Evolutionary conservation across 2,797 vertebrate genomes (phyloP).

Genomic region (Gymnothorax javanicus): DNA sequence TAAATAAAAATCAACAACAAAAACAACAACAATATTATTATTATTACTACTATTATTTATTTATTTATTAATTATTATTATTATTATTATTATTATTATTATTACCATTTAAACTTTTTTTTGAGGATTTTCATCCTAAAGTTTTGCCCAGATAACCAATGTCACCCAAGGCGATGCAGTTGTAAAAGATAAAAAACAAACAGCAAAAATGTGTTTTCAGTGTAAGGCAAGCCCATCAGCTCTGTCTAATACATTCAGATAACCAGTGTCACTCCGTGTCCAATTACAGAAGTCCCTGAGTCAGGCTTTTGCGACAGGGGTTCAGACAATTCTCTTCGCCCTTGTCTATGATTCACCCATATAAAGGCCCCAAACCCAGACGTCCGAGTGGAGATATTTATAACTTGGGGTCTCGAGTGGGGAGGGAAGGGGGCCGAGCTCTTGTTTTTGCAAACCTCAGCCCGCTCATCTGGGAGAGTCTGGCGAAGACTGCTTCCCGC

Average conservation of each 20-base stretch:
- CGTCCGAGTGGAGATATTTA: conserved; percentile 2
- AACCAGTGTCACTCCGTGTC: not conserved
- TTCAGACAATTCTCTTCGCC: not conserved
- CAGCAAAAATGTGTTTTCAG: too few relatives aligned
- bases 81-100: too few relatives aligned
- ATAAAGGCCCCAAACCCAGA: not conserved
- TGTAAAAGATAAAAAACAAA: too few relatives aligned
- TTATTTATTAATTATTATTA: too few relatives aligned
- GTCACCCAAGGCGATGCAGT: too few relatives aligned
- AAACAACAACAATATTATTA: not conserved
- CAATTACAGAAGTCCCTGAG: not conserved
- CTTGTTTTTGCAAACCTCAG: conserved; percentile 12
- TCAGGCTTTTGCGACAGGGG: not conserved
- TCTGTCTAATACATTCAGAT: too few relatives aligned
- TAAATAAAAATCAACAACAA: not conserved
- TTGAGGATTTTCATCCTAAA: too few relatives aligned
- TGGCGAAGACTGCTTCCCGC: not conserved
- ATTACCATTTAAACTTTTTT: not conserved
- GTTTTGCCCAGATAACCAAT: too few relatives aligned
- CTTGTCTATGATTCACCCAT: conserved; percentile 14
- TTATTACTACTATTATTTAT: too few relatives aligned
- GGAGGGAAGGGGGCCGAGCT: not conserved
- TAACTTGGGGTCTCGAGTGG: not conserved
- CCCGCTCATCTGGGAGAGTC: not conserved
- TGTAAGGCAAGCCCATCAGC: too few relatives aligned